A percentile compares a stretch with the other conserved stretches of the same genome.
phyloP scores from a whole-genome alignment of 1,140 invertebrate species.

The Sitobion miscanthi region DNA sequence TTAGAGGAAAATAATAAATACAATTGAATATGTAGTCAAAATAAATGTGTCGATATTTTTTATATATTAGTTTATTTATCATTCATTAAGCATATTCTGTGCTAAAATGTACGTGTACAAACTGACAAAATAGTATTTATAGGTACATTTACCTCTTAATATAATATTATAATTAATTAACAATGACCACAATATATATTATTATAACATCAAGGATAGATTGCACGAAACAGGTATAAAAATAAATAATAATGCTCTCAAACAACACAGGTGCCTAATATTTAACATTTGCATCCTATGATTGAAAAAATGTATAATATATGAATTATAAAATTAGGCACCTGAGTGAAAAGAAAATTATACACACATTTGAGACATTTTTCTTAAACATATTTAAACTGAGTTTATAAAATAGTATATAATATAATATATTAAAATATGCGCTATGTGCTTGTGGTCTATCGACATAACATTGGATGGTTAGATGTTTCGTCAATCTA shows the following conservation, averaged over 20 bases:
- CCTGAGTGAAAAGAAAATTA: background rate
- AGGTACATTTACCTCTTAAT: constrained; percentile 28
- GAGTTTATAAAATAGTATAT: background rate
- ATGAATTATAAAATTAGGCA: background rate
- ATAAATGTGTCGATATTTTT: background rate
- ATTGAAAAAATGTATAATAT: no score
- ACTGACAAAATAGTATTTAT: background rate
- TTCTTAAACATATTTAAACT: background rate
- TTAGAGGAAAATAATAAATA: background rate
- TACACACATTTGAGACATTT: background rate
- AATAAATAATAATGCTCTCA: background rate
- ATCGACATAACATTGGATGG: background rate
- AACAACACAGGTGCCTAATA: background rate
- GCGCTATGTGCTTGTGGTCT: background rate
- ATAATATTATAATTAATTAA: background rate
- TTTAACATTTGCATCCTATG: background rate
- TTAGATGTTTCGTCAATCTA: constrained; percentile 33
- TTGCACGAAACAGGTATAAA: constrained; percentile 2
- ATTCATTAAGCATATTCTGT: constrained; percentile 36
- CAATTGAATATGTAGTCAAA: background rate
- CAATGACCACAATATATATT: background rate
- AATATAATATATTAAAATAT: background rate
- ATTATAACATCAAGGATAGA: background rate
- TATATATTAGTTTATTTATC: constrained; percentile 26
- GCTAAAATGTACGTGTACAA: constrained; percentile 36